Conservation (phyloP, 2,113 vertebrate genomes). For the Girardinichthys multiradiatus region DNA sequence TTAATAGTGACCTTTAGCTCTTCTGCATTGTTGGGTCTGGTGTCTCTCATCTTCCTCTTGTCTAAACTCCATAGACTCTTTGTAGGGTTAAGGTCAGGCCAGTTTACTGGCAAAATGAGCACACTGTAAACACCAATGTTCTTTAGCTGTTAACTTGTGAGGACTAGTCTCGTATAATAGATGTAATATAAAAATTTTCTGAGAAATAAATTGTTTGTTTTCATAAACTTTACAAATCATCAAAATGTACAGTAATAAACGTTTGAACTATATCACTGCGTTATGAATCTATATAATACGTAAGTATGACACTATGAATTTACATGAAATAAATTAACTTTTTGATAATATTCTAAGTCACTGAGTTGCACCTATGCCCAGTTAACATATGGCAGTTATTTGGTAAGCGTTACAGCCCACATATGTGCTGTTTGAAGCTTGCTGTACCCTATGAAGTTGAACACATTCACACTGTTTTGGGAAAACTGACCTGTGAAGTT, state of each 20-base stretch:
- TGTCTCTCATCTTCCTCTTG: too few relatives aligned
- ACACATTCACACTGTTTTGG: conserved; percentile 1
- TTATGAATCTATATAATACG: not conserved
- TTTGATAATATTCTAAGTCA: not conserved
- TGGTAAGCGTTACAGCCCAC: not conserved
- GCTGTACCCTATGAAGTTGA: not conserved
- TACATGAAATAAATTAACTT: not conserved
- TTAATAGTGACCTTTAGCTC: too few relatives aligned
- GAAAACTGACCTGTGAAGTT: conserved; percentile 45
- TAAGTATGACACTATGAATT: not conserved
- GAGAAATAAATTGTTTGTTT: not conserved
- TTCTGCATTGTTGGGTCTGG: too few relatives aligned
- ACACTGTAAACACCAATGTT: not conserved
- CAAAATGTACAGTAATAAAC: not conserved
- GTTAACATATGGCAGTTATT: not conserved
- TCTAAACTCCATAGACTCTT: too few relatives aligned
- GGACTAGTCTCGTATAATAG: not conserved
- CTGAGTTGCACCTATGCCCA: not conserved
- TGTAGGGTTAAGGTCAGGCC: too few relatives aligned
- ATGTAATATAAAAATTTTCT: not conserved
- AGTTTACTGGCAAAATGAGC: too few relatives aligned
- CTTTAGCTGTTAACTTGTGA: not conserved
- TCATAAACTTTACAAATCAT: not conserved
- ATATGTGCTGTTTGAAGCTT: not conserved
- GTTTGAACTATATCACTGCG: not conserved